Percentiles rank a stretch among this genome's conserved stretches.
These are phyloP conservation scores for Dicrostonyx torquatus DNA, from an alignment of 2,797 vertebrate species.

Conservation along the genomic window DNA sequence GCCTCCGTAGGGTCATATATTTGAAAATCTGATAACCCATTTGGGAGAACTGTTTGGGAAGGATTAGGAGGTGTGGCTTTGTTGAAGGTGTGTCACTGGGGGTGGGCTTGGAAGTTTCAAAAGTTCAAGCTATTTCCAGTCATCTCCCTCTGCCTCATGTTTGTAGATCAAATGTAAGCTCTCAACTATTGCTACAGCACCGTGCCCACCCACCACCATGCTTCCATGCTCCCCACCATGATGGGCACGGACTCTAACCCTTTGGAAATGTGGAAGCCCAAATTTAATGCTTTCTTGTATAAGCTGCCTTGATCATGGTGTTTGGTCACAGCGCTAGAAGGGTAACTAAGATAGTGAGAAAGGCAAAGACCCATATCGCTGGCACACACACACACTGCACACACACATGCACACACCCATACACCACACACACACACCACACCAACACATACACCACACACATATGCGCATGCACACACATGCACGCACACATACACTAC, in stretches of 20 bases:
- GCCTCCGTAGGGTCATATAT: not conserved
- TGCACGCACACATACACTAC: not conserved
- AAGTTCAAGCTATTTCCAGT: not conserved
- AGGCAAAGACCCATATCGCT: not conserved
- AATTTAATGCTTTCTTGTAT: not conserved
- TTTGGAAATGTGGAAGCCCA: not conserved
- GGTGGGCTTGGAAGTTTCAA: not conserved
- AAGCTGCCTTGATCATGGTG: no score
- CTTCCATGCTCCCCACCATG: not conserved
- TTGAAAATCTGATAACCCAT: not conserved
- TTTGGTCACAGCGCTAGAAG: not conserved
- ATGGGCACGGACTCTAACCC: no score
- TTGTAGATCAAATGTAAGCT: not conserved
- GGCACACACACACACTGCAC: not conserved
- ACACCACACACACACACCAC: not conserved
- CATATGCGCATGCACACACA: not conserved
- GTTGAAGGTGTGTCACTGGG: not conserved
- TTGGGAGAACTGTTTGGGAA: not conserved
- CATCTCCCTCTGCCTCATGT: not conserved
- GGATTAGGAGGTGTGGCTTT: not conserved
- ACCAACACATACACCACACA: not conserved
- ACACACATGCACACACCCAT: no score
- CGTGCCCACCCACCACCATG: not conserved
- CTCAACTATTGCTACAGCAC: not conserved
- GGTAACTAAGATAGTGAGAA: not conserved